phyloP scores from a whole-genome alignment of 1,140 invertebrate species.

The Pseudomyrmex flavicornis region DNA sequence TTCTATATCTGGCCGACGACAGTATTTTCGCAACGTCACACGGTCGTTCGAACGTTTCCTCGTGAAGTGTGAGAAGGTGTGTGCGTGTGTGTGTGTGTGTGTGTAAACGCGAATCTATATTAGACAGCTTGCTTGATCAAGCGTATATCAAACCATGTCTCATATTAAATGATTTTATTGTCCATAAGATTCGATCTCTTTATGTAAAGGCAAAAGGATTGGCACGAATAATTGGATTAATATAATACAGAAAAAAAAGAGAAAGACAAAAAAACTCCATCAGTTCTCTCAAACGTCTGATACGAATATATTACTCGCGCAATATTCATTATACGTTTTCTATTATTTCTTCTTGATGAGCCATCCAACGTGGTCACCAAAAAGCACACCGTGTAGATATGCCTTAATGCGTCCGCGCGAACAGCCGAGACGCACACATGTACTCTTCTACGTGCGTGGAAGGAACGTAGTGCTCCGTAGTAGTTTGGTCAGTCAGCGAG shows the following conservation, averaged over 20 bases:
- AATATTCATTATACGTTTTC: background rate
- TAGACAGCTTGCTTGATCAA: background rate
- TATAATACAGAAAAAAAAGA: background rate
- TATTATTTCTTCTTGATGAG: background rate
- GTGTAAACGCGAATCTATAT: constrained; percentile 50
- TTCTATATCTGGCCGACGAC: constrained; percentile 54
- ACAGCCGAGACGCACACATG: constrained; percentile 54
- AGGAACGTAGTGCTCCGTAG: constrained; percentile 67
- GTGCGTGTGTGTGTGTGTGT: constrained; percentile 52
- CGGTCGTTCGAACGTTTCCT: constrained; percentile 51
- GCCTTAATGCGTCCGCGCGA: constrained; percentile 48
- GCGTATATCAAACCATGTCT: background rate
- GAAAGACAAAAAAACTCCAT: background rate
- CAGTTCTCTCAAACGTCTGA: background rate
- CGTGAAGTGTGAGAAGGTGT: constrained; percentile 60
- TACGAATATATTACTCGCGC: background rate
- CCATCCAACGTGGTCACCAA: background rate
- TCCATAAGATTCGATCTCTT: background rate
- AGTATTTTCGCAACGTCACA: constrained; percentile 72
- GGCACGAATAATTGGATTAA: background rate
- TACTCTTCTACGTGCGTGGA: constrained; percentile 61
- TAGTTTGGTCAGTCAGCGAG: constrained; percentile 83
- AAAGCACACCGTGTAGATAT: constrained; percentile 39
- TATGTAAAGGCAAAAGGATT: too few species aligned
- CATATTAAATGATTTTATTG: background rate